Percentiles rank a stretch among this genome's conserved stretches.
phyloP scores from a whole-genome alignment of 2,113 vertebrate genomes.

The Salvator merianae region DNA sequence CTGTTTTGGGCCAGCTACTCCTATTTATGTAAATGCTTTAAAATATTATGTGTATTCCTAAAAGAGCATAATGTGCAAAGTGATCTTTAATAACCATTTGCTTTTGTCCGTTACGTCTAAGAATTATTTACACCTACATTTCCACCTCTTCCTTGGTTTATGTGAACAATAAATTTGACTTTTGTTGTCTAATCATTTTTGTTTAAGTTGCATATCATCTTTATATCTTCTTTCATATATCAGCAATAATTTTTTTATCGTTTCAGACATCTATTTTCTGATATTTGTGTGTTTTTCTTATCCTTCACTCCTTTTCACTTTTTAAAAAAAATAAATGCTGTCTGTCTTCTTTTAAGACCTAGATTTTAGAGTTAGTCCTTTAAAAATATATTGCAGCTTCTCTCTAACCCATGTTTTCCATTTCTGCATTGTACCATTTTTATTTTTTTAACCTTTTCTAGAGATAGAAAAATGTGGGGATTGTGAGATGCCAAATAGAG shows the following conservation, averaged over 20 bases:
- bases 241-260: neutral
- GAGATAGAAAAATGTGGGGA: no score
- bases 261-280: neutral
- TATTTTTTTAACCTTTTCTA: no score
- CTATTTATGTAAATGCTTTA: neutral
- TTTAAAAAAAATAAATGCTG: neutral
- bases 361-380: neutral
- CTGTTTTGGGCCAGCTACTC: neutral
- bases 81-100: neutral
- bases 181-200: neutral
- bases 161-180: no score
- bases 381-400: neutral
- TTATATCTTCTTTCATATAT: constrained; percentile 1
- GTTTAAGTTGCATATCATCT: constrained; percentile 9
- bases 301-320: neutral
- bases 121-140: neutral
- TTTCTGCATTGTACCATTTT: no score
- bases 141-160: constrained; percentile 6
- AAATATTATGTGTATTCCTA: neutral
- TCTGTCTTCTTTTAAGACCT: neutral
- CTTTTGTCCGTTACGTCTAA: constrained; percentile 3
- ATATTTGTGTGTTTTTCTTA: neutral
- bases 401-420: neutral
- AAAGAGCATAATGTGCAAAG: neutral
- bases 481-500: no score